Evolutionary conservation across 2,888 invertebrate species (phyloP), one percentile per base, ranked within the genome.

Genomic region (Drosophila sordidula): DNA sequence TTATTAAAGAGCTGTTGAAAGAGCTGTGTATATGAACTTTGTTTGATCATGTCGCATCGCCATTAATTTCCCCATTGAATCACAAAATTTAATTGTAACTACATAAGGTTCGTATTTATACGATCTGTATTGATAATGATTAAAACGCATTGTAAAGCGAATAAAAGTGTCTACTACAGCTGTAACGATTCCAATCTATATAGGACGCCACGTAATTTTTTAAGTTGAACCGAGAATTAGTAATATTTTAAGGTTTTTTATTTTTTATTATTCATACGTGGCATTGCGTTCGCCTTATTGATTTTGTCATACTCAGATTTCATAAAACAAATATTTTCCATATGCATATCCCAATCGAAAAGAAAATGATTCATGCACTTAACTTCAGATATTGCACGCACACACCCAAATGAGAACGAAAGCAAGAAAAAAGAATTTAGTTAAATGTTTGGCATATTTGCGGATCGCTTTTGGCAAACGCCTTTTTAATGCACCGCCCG

Each of bases 371-470:
- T 80, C 80, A 85, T 64, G n/a, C 58, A 52, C 39, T 51, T 45
- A 59, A 55, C 61, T 66, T 65, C 42, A 58, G 18, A 46, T 29
- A 39, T 49, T 25, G 36, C 26, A 41, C 68, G 46, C 65, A 62
- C 71, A 66, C 45, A 50, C 18, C 42, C 26, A 29, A 63, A 66
- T 70, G 18, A 58, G 63, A 82, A 34, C 34, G 34, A 34, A 4
- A 34, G 4, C 11, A 12, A 34, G 12, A 34, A 34, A 34, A 81
- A 82, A 75, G 63, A 34, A 34, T 76, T 11, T 64, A 66, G 64
- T 75, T 63, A 82, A 83, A 87, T 87, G 82, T 82, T 83, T 87
- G 80, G 68, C 87, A 85, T 82, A 65, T 85, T 80, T 73, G 67
- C 36, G 68, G 49, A 75, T 75, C 66, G 68, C 73, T 83, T 80